phyloP scores from a whole-genome alignment of 2,113 vertebrate genomes.

The Hippopotamus amphibius region DNA sequence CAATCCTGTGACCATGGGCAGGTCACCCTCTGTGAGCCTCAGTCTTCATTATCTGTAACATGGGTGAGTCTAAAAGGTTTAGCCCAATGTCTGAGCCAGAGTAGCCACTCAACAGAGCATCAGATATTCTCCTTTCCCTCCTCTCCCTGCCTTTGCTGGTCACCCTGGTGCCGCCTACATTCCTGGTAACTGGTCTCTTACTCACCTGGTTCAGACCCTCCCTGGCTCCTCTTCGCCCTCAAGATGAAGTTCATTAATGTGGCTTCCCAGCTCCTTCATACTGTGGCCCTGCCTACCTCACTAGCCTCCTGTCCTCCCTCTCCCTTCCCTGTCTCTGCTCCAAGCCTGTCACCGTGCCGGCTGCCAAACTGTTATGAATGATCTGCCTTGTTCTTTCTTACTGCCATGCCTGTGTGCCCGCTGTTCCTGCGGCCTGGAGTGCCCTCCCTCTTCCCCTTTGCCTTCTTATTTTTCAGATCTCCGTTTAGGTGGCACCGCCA shows the following conservation, averaged over 20 bases:
- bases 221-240: not conserved
- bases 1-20: not conserved
- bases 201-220: not conserved
- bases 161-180: not conserved
- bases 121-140: not conserved
- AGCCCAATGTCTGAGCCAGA: not conserved
- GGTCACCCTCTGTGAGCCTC: not conserved
- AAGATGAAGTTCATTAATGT: not conserved
- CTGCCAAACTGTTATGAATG: not conserved
- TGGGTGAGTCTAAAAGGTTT: not conserved
- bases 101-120: not conserved
- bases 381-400: not conserved
- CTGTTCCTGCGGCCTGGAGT: not conserved
- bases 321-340: not conserved
- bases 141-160: not conserved
- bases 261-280: not conserved
- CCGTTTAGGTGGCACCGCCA: not conserved
- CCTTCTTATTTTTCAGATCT: not conserved
- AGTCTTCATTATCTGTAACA: conserved; percentile 23
- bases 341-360: not conserved
- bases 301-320: not conserved
- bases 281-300: not conserved
- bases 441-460: not conserved
- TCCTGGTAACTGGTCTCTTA: not conserved
- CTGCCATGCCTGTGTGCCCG: too few relatives aligned